Percentiles rank a stretch among this genome's conserved stretches.
Evolutionary conservation across 2,888 invertebrate genomes (phyloP).

Genomic region (Xestobium rufovillosum): DNA sequence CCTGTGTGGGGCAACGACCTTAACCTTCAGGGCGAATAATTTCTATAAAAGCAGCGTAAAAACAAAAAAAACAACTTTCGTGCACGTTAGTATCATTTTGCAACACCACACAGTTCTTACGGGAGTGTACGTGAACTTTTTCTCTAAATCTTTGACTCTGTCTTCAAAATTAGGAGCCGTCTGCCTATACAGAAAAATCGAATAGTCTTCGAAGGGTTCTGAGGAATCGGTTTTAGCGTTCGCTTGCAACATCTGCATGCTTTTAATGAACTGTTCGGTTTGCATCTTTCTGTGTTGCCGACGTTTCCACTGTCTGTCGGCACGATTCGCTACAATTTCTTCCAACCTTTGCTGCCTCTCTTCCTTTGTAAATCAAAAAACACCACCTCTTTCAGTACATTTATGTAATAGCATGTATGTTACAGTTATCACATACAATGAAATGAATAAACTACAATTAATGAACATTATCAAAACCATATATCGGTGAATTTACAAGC

Average conservation of each 20-base stretch:
- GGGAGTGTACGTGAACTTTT: constrained; percentile 60
- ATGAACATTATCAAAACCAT: constrained; percentile 4
- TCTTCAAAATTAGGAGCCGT: constrained; percentile 79
- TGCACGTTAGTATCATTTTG: too few relatives aligned
- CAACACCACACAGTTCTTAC: too few relatives aligned
- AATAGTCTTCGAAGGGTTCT: constrained; percentile 72
- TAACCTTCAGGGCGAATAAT: too few relatives aligned
- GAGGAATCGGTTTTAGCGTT: constrained; percentile 60
- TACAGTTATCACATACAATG: neutral
- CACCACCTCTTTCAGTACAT: too few relatives aligned
- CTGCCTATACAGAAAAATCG: constrained; percentile 77
- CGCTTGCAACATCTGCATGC: constrained; percentile 75
- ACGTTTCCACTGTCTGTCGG: constrained; percentile 54
- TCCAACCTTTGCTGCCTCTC: constrained; percentile 67
- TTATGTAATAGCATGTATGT: too few relatives aligned
- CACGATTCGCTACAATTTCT: constrained; percentile 63
- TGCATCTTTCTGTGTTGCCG: constrained; percentile 65
- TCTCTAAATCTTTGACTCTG: constrained; percentile 73
- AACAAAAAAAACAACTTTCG: too few relatives aligned
- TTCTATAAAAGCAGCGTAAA: too few relatives aligned
- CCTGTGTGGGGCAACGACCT: too few relatives aligned
- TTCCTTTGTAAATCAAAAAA: too few relatives aligned
- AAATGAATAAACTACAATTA: constrained; percentile 15
- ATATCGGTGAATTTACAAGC: neutral
- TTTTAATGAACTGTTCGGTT: constrained; percentile 76